Conservation (phyloP, 2,797 vertebrate genomes). For the Vultur gryphus region DNA sequence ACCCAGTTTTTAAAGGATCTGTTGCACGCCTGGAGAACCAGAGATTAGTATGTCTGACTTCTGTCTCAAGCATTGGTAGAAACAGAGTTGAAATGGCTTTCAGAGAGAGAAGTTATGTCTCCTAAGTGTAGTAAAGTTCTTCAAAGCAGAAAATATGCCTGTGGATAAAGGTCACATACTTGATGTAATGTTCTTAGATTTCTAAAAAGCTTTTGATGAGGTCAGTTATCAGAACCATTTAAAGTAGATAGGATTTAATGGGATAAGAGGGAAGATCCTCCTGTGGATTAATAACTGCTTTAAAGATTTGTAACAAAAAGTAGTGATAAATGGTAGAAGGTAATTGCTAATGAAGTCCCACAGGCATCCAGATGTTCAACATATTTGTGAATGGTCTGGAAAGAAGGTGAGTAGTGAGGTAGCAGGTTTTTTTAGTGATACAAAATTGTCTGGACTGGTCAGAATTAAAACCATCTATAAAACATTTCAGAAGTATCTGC, state of each 20-base stretch:
- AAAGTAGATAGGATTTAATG: slow-evolving; percentile 39
- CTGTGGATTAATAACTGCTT: slow-evolving; percentile 33
- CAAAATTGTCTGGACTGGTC: not conserved
- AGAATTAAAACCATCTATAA: not conserved
- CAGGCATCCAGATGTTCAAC: slow-evolving; percentile 46
- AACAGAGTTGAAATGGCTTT: not conserved
- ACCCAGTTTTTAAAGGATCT: not conserved
- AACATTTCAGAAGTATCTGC: not conserved
- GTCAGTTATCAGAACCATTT: slow-evolving; percentile 37
- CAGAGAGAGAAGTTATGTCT: not conserved
- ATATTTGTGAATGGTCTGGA: slow-evolving; percentile 8
- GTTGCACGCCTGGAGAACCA: not conserved
- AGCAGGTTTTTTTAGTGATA: not conserved
- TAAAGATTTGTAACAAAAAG: slow-evolving; percentile 27
- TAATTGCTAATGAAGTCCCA: slow-evolving; percentile 34
- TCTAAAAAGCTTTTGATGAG: slow-evolving; percentile 62
- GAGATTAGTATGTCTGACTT: not conserved
- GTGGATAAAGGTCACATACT: slow-evolving; percentile 39
- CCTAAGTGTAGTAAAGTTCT: not conserved
- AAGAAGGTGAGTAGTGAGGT: not conserved
- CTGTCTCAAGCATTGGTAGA: not conserved
- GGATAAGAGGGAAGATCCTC: slow-evolving; percentile 43
- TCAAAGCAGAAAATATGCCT: slow-evolving; percentile 34
- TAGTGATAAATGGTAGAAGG: slow-evolving; percentile 26
- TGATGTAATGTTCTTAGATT: slow-evolving; percentile 42